phyloP scores from a whole-genome alignment of 2,797 vertebrate genomes.

The Halcyon smyrnensis region DNA sequence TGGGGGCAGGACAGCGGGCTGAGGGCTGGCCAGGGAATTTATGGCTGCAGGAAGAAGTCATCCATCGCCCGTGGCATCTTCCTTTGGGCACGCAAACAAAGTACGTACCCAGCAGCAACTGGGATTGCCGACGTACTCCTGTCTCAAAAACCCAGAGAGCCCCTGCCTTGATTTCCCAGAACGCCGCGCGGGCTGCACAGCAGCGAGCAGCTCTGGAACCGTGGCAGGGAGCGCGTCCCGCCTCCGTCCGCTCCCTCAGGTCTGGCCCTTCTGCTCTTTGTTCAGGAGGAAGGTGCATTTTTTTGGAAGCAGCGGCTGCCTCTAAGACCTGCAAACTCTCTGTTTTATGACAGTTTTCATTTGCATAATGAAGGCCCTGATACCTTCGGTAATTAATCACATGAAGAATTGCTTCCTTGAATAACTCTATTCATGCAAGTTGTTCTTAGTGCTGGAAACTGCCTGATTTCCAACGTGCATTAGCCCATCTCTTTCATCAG shows the following conservation, averaged over 20 bases:
- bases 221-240: neutral
- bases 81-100: neutral
- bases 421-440: constrained; percentile 55
- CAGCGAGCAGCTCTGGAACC: neutral
- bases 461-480: constrained; percentile 55
- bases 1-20: neutral
- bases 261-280: neutral
- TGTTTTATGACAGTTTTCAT: constrained; percentile 55
- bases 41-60: neutral
- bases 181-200: neutral
- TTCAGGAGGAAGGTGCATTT: constrained; percentile 4
- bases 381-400: constrained; percentile 70
- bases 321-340: constrained; percentile 45
- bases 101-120: neutral
- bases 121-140: neutral
- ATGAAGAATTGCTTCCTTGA: constrained; percentile 65
- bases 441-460: constrained; percentile 44
- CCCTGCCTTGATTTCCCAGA: neutral
- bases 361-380: constrained; percentile 66
- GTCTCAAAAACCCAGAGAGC: neutral
- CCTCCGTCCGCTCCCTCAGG: neutral
- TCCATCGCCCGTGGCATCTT: neutral
- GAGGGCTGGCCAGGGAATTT: neutral
- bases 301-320: constrained; percentile 13
- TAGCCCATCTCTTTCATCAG: constrained; percentile 65